A percentile compares a stretch with the other conserved stretches of the same genome.
phyloP scores from a whole-genome alignment of 2,113 vertebrate species.

The Corynorhinus townsendii region DNA sequence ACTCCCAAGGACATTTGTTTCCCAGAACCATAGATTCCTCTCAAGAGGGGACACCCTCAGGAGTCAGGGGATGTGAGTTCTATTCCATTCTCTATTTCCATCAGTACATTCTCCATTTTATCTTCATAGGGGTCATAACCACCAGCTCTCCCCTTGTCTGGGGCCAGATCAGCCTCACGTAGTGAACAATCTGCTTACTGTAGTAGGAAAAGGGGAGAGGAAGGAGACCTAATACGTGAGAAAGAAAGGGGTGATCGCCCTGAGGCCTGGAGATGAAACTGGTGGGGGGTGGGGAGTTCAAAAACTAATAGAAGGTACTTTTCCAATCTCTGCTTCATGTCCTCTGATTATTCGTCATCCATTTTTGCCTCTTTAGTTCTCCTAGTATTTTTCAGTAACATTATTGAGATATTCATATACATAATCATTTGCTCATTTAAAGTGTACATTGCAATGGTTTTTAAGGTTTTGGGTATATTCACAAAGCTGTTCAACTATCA shows the following conservation, averaged over 20 bases:
- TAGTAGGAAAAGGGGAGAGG: no score
- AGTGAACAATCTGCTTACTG: not conserved
- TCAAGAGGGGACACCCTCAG: not conserved
- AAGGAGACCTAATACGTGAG: not conserved
- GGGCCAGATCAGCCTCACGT: not conserved
- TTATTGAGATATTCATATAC: not conserved
- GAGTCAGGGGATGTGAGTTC: not conserved
- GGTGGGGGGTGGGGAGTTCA: not conserved
- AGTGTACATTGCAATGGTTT: not conserved
- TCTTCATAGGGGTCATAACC: not conserved
- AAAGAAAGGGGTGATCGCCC: not conserved
- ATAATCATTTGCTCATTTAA: not conserved
- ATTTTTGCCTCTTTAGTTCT: not conserved
- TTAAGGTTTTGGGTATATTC: not conserved
- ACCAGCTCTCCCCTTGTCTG: not conserved
- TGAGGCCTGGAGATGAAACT: not conserved
- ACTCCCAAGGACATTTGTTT: not conserved
- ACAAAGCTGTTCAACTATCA: not conserved
- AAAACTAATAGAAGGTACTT: not conserved
- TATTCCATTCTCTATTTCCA: not conserved
- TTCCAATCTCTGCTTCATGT: not conserved
- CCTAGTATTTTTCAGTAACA: not conserved
- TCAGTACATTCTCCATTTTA: not conserved
- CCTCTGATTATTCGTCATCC: not conserved
- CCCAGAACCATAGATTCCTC: not conserved